A percentile compares a stretch with the other conserved stretches of the same genome.
These are phyloP conservation scores for Troides helena DNA, from an alignment of 2,888 invertebrate species.

Conservation along the genomic window DNA sequence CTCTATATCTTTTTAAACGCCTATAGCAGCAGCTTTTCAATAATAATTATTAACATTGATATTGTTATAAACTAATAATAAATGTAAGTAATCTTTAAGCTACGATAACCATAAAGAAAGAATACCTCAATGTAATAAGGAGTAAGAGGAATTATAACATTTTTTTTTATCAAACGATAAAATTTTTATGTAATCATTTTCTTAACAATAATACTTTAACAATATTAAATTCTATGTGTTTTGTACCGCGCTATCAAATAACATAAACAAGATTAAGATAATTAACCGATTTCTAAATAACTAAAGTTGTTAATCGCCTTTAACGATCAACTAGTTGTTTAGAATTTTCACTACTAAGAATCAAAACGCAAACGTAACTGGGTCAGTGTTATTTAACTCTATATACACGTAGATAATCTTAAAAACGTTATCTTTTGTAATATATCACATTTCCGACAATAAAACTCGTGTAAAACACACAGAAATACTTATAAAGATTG, in stretches of 20 bases:
- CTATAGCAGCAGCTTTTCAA: no score
- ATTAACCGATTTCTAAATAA: conserved; percentile 7
- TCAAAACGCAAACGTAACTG: neutral
- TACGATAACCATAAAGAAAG: neutral
- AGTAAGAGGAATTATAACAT: no score
- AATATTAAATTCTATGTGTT: no score
- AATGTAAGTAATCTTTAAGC: neutral
- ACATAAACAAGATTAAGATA: conserved; percentile 7
- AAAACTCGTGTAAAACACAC: neutral
- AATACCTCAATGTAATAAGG: neutral
- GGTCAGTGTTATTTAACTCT: neutral
- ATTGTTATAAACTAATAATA: neutral
- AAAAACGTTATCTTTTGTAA: neutral
- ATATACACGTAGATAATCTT: conserved; percentile 1
- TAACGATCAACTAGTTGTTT: no score
- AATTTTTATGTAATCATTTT: no score
- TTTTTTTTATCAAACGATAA: no score
- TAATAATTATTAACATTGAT: neutral
- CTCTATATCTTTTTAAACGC: no score
- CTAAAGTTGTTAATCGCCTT: neutral
- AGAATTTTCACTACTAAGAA: neutral
- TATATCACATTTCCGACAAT: neutral
- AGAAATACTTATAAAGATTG: neutral
- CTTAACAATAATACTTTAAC: no score
- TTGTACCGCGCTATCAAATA: no score